Conservation (phyloP, 2,888 invertebrate genomes). For the Gymnocheta viridis region DNA sequence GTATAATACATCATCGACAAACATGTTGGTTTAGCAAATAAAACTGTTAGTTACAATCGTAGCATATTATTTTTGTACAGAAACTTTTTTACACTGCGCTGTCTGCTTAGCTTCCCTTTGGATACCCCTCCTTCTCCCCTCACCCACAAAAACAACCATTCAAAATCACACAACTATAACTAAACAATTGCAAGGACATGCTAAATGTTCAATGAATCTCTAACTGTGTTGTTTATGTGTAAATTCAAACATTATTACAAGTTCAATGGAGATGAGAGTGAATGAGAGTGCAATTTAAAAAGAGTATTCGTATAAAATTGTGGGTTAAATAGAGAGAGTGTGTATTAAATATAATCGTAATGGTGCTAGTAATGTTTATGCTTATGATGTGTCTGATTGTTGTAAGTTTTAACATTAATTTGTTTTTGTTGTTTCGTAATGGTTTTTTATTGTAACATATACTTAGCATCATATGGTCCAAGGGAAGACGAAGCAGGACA, state of each 20-base stretch:
- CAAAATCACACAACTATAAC: conserved; percentile 70
- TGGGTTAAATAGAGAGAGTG: conserved; percentile 3
- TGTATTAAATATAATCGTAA: conserved; percentile 61
- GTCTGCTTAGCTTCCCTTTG: background rate
- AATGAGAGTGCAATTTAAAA: conserved; percentile 10
- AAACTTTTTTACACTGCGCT: conserved; percentile 56
- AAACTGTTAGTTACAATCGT: conserved; percentile 74
- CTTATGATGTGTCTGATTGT: conserved; percentile 69
- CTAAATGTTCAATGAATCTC: conserved; percentile 59
- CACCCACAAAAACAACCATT: background rate
- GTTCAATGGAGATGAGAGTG: background rate
- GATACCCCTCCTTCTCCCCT: background rate
- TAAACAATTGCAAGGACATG: conserved; percentile 79
- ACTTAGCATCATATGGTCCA: conserved; percentile 49
- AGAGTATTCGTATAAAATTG: conserved; percentile 10
- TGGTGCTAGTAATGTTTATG: conserved; percentile 69
- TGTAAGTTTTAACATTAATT: conserved; percentile 62
- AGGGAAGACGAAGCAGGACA: conserved; percentile 36
- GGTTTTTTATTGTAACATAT: conserved; percentile 32
- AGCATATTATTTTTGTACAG: conserved; percentile 73
- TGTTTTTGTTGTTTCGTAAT: conserved; percentile 51
- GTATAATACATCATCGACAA: conserved; percentile 81
- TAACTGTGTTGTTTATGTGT: conserved; percentile 45
- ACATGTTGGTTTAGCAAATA: conserved; percentile 80
- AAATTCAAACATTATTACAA: conserved; percentile 28